Conservation (phyloP, 2,113 vertebrate species). For the Ceyx cyanopectus region DNA sequence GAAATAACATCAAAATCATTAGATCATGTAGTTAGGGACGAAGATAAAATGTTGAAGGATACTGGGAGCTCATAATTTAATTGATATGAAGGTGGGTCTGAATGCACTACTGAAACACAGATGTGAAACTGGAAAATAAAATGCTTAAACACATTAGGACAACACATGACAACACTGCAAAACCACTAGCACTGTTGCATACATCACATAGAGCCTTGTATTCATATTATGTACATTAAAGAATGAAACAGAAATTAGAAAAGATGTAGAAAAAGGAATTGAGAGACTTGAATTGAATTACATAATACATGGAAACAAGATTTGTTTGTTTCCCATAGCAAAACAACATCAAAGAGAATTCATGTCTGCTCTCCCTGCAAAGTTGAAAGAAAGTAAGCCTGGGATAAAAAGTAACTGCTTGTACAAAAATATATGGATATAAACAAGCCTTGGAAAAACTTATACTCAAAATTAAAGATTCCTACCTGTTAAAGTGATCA, state of each 20-base stretch:
- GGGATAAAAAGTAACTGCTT: neutral
- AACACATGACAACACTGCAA: neutral
- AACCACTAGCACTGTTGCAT: accelerated
- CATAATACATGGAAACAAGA: neutral
- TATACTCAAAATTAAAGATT: neutral
- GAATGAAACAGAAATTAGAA: neutral
- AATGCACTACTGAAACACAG: neutral
- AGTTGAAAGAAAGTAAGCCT: neutral
- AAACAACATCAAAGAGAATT: neutral
- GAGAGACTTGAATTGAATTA: neutral
- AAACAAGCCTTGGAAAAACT: neutral
- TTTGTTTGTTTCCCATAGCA: neutral
- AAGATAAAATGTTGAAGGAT: neutral
- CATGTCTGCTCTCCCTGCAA: neutral
- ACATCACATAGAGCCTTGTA: neutral
- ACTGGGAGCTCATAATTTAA: neutral
- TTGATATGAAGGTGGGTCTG: neutral
- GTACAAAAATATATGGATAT: neutral
- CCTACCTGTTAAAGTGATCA: constrained; percentile 1
- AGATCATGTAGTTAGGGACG: neutral
- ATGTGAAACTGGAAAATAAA: neutral
- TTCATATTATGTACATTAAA: neutral
- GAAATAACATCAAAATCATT: neutral
- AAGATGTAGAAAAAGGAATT: neutral
- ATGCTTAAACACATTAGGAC: neutral